Conservation (phyloP, 2,797 vertebrate species). For the Aulostomus chinensis region DNA sequence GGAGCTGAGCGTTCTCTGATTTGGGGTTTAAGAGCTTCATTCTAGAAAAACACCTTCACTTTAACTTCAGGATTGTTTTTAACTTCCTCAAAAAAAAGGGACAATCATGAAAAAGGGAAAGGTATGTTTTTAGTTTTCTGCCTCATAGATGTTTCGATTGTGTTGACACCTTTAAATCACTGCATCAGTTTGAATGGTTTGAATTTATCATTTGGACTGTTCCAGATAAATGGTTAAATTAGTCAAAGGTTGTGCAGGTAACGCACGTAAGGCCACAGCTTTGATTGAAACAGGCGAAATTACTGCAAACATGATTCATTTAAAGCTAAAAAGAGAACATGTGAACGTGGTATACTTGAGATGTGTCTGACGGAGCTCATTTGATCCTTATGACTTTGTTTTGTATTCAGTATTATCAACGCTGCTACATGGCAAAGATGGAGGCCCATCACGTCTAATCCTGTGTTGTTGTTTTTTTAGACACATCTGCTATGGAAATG, state of each 20-base stretch:
- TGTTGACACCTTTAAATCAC: too few species aligned
- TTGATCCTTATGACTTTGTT: background rate
- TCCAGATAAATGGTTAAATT: too few species aligned
- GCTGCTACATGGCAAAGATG: constrained; percentile 26
- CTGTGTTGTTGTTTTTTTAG: constrained; percentile 1
- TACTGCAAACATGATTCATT: too few species aligned
- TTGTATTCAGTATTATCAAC: background rate
- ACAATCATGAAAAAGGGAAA: constrained; percentile 78
- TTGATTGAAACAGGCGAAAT: too few species aligned
- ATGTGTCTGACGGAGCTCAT: background rate
- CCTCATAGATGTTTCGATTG: too few species aligned
- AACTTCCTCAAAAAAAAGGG: too few species aligned
- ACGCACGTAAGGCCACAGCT: too few species aligned
- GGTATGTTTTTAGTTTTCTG: constrained; percentile 58
- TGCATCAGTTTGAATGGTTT: too few species aligned
- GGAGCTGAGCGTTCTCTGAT: background rate
- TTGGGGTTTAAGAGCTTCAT: constrained; percentile 14
- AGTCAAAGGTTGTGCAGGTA: too few species aligned
- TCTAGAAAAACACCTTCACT: background rate
- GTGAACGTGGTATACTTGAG: too few species aligned
- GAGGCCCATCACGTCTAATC: constrained; percentile 3
- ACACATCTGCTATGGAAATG: constrained; percentile 1
- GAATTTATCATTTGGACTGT: too few species aligned
- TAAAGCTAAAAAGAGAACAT: too few species aligned
- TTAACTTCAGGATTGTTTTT: background rate